A percentile compares a stretch with the other conserved stretches of the same genome.
phyloP scores from a whole-genome alignment of 2,113 vertebrate genomes.

The Orthonyx spaldingii region DNA sequence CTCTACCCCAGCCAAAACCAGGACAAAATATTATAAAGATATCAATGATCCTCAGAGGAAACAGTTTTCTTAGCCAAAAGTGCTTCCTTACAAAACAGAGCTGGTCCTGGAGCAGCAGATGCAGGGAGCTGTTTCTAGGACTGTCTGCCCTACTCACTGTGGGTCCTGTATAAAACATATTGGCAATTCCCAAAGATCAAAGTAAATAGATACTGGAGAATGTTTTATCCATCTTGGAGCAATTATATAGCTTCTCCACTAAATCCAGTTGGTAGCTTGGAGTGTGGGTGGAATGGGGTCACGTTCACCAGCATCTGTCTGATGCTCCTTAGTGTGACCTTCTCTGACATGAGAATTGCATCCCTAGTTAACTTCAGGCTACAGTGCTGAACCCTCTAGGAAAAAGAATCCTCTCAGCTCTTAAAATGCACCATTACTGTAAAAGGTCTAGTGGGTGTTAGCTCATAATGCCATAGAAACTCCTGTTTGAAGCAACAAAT shows the following conservation, averaged over 20 bases:
- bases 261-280: background rate
- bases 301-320: background rate
- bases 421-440: background rate
- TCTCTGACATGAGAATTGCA: fast-evolving
- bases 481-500: background rate
- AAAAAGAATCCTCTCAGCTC: background rate
- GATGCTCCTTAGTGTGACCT: background rate
- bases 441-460: background rate
- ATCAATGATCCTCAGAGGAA: background rate
- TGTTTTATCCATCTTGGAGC: background rate
- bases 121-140: background rate
- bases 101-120: background rate
- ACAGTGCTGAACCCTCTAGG: background rate
- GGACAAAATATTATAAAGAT: background rate
- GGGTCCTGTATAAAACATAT: background rate
- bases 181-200: background rate
- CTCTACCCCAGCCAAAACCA: background rate
- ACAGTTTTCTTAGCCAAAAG: background rate
- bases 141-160: background rate
- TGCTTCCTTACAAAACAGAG: background rate
- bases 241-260: background rate
- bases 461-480: background rate
- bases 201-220: background rate
- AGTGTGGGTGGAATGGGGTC: background rate
- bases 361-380: background rate